Percentiles rank a stretch among this genome's conserved stretches.
phyloP scores from a whole-genome alignment of 2,888 invertebrate genomes.

The Meiosimyza platycephala region DNA sequence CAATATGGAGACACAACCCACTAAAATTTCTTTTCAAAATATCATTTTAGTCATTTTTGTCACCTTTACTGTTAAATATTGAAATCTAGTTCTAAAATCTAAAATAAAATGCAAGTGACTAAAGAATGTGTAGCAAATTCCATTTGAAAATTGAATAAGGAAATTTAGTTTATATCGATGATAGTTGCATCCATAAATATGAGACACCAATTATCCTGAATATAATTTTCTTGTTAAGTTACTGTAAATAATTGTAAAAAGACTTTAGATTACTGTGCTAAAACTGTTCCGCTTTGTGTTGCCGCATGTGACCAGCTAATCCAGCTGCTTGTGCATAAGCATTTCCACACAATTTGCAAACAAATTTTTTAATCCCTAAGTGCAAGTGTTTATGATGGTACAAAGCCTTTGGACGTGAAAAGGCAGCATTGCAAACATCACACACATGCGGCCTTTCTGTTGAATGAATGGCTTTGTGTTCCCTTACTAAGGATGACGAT shows the following conservation, averaged over 20 bases:
- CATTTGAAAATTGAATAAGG: no score
- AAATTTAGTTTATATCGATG: no score
- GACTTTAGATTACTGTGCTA: not conserved
- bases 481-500: constrained; percentile 46
- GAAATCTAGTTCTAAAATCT: no score
- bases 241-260: not conserved
- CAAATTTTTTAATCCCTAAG: constrained; percentile 54
- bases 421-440: constrained; percentile 52
- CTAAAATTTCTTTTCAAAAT: no score
- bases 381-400: constrained; percentile 56
- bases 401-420: constrained; percentile 54
- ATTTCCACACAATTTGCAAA: constrained; percentile 55
- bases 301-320: constrained; percentile 54
- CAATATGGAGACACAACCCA: no score
- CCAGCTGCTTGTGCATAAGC: constrained; percentile 58
- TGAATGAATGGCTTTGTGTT: constrained; percentile 49
- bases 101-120: no score
- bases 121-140: no score
- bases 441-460: constrained; percentile 51
- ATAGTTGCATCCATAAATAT: no score
- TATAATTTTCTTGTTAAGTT: constrained; percentile 14
- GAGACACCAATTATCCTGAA: not conserved
- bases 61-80: no score
- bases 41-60: no score
- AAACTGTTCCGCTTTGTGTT: constrained; percentile 35